Conservation (phyloP, 2,797 vertebrate species). For the Etheostoma nigrum region DNA sequence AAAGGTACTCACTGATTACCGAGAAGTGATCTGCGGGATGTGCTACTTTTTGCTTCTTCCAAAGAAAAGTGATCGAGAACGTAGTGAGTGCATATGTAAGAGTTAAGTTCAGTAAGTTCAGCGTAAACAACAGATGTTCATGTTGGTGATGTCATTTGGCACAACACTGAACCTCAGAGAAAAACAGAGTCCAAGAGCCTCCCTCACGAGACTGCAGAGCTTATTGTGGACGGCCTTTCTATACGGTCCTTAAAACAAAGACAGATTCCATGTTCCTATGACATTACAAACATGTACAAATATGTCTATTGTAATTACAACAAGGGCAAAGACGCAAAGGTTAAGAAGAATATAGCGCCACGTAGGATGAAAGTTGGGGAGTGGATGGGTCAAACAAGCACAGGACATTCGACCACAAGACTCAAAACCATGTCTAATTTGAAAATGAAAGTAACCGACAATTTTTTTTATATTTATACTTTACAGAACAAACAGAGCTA, state of each 20-base stretch:
- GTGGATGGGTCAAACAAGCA: no score
- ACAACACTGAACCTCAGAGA: no score
- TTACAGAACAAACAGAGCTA: no score
- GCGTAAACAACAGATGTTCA: not conserved
- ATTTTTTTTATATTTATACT: no score
- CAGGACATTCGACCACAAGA: no score
- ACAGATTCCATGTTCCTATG: not conserved
- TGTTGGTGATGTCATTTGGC: not conserved
- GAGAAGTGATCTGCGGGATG: not conserved
- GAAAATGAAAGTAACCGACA: no score
- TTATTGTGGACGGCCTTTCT: not conserved
- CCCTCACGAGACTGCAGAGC: not conserved
- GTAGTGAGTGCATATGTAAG: not conserved
- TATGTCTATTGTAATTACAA: no score
- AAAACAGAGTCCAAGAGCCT: not conserved
- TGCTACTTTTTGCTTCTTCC: not conserved
- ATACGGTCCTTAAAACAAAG: not conserved
- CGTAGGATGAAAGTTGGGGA: no score
- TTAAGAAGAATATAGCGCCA: no score
- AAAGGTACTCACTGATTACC: constrained; percentile 3
- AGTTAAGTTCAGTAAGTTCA: not conserved
- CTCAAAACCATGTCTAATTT: no score
- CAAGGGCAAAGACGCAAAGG: no score
- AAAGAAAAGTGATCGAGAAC: not conserved
- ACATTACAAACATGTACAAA: not conserved